Evolutionary conservation across 2,113 vertebrate genomes (phyloP), one percentile per base, ranked within the genome.

Genomic region (Picathartes gymnocephalus): DNA sequence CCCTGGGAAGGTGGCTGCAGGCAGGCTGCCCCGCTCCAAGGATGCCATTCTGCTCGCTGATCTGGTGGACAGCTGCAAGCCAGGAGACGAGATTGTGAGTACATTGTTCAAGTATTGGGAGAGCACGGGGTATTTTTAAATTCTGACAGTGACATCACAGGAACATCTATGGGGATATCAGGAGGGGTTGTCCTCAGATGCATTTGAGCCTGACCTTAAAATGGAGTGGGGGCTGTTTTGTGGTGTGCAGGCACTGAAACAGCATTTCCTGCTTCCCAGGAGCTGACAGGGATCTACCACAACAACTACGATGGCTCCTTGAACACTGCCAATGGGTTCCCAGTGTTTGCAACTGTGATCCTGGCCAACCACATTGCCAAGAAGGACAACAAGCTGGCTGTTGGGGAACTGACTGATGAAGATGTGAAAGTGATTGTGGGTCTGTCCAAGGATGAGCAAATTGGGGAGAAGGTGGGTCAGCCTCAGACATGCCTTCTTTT

Each of bases 261-360:
- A 15, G 4, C 13, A 10, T 83, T 57, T 65, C 48, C 28, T 64
- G 56, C 13, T 78, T 81, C 50, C 51, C 76, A 99, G 99, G 99
- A 99, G 83, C 98, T 99, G 79, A 99, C 99, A 0, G 99, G 99
- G 24, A 99, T 99, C 97, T 99, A 99, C 93, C 99, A 99, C 97
- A 99, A 99, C 97, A 99, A 99, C 97, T 99, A 99, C 0, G 99
- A 99, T 1, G 99, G 99, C 86, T 99, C 99, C 13, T 98, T 99
- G 60, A 99, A 99, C 97, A 99, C 98, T 33, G 98, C 99, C 68
- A 99, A 99, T 0, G 99, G 99, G 40, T 99, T 99, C 95, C 99
- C 99, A 0, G 99, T 99, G 61, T 99, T 99, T 2, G 99, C 99
- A 9, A 99, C 99, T 0, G 98, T 99, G 45, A 99, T 99, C 95